Evolutionary conservation across 2,113 vertebrate genomes (phyloP).

Genomic region (Himantopus leucocephalus): DNA sequence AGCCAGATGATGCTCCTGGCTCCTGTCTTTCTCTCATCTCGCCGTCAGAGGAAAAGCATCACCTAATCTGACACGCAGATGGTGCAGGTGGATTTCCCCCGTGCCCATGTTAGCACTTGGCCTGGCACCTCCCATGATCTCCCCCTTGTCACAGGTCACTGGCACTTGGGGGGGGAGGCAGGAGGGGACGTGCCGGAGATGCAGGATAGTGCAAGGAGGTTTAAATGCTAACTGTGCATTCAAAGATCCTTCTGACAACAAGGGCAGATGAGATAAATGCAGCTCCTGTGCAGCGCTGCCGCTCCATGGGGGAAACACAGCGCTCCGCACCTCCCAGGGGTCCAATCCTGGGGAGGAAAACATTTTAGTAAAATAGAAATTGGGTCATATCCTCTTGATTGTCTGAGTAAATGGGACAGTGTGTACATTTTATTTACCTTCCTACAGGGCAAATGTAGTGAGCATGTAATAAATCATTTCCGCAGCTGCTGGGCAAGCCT

Average conservation of each 20-base stretch:
- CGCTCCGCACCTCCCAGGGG: not conserved
- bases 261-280: not conserved
- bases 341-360: not conserved
- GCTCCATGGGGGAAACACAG: rapidly evolving
- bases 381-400: conserved; percentile 60
- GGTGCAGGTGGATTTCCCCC: not conserved
- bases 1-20: not conserved
- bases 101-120: not conserved
- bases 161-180: no score
- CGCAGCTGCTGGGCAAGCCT: conserved; percentile 69
- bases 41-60: not conserved
- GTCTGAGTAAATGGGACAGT: conserved; percentile 64
- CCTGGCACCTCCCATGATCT: not conserved
- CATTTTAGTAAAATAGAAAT: conserved; percentile 29
- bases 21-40: not conserved
- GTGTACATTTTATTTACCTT: conserved; percentile 70
- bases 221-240: not conserved
- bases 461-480: conserved; percentile 69
- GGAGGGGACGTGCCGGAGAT: not conserved
- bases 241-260: not conserved
- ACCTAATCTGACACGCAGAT: not conserved
- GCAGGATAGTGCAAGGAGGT: not conserved
- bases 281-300: not conserved
- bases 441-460: conserved; percentile 66
- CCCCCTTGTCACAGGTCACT: not conserved